Evolutionary conservation across 2,888 invertebrate species (phyloP).

Genomic region (Cephonodes hylas): DNA sequence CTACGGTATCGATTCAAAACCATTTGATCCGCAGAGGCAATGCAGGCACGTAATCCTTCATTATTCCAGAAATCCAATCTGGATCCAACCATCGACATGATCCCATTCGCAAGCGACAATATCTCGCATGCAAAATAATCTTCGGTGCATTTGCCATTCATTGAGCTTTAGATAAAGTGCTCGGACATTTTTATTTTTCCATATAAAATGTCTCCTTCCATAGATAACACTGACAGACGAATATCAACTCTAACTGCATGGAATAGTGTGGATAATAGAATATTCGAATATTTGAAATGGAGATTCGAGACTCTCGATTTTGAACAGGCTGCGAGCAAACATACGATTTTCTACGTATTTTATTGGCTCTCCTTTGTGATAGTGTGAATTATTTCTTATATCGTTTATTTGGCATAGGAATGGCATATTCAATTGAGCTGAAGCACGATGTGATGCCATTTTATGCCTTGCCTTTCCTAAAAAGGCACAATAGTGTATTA

Average conservation of each 20-base stretch:
- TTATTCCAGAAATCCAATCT: conserved; percentile 26
- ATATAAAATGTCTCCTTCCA: conserved; percentile 43
- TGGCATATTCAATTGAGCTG: neutral
- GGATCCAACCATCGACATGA: conserved; percentile 19
- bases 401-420: neutral
- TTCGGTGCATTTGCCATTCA: conserved; percentile 48
- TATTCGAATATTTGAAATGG: conserved; percentile 19
- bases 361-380: conserved; percentile 16
- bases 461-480: neutral
- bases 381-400: conserved; percentile 7
- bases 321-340: conserved; percentile 29
- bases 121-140: conserved; percentile 47
- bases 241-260: conserved; percentile 20
- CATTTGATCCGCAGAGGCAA: neutral
- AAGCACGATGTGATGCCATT: neutral
- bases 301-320: conserved; percentile 39
- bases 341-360: conserved; percentile 12
- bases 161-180: conserved; percentile 48
- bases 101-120: conserved; percentile 12
- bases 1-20: neutral
- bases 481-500: neutral
- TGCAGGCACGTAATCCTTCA: neutral
- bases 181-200: conserved; percentile 49
- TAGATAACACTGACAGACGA: conserved; percentile 21
- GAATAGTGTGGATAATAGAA: conserved; percentile 21